phyloP scores from a whole-genome alignment of 2,113 vertebrate species.

The Phrynosoma platyrhinos region DNA sequence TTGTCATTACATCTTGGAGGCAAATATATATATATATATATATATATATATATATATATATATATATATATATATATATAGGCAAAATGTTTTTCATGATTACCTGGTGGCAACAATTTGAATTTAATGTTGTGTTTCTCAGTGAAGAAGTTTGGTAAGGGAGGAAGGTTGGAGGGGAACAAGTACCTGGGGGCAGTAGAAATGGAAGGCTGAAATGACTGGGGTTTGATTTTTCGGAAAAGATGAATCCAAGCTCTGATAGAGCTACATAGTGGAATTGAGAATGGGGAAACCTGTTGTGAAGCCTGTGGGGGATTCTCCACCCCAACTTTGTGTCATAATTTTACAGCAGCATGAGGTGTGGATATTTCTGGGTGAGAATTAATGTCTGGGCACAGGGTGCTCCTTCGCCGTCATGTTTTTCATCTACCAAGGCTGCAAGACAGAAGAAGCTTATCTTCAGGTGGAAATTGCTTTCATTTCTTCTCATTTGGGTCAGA shows the following conservation, averaged over 20 bases:
- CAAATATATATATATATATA: too few species aligned
- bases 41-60: too few species aligned
- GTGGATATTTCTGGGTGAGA: not conserved
- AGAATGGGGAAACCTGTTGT: not conserved
- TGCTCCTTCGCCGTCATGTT: not conserved
- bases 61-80: too few species aligned
- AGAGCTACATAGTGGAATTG: not conserved
- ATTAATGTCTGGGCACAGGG: not conserved
- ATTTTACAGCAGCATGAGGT: too few species aligned
- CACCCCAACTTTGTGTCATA: not conserved
- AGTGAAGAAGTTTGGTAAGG: conserved; percentile 20
- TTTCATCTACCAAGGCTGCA: not conserved
- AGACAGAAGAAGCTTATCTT: not conserved
- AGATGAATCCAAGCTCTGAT: not conserved
- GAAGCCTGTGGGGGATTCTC: not conserved
- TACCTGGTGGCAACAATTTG: conserved; percentile 58
- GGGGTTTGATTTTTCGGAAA: not conserved
- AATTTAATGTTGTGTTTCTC: conserved; percentile 52
- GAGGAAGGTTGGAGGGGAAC: too few species aligned
- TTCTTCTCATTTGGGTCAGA: not conserved
- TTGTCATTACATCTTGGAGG: conserved; percentile 23
- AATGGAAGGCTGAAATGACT: not conserved
- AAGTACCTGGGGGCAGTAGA: not conserved
- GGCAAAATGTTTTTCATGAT: conserved; percentile 22
- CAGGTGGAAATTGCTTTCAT: not conserved